These are phyloP conservation scores for Erpornis zantholeuca DNA, from an alignment of 2,113 vertebrate genomes.

Conservation along the genomic window DNA sequence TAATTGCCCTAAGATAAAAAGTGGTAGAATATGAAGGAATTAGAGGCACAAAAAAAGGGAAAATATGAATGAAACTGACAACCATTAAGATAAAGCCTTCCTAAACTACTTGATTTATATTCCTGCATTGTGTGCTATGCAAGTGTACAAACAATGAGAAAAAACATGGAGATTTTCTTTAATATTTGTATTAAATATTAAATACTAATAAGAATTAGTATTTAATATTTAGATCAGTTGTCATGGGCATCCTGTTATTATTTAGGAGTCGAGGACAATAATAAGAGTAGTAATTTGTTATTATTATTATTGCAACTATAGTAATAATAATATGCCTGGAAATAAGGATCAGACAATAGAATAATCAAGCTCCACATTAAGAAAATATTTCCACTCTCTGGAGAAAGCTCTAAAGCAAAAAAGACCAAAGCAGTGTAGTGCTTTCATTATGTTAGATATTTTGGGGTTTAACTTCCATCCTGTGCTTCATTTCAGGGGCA, in stretches of 20 bases:
- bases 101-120: neutral
- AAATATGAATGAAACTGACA: neutral
- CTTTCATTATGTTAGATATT: neutral
- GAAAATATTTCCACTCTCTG: neutral
- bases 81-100: neutral
- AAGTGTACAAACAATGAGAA: neutral
- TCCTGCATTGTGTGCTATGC: neutral
- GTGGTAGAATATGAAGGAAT: neutral
- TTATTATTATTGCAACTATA: neutral
- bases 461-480: neutral
- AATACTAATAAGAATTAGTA: neutral
- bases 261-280: neutral
- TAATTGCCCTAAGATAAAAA: neutral
- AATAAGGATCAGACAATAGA: neutral
- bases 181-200: no score
- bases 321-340: neutral
- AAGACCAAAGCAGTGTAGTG: neutral
- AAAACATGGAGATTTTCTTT: neutral
- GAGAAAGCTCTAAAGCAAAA: neutral
- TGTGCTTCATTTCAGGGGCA: neutral
- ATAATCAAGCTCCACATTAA: neutral
- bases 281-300: neutral
- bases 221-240: neutral
- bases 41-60: neutral
- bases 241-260: neutral